Percentiles rank a stretch among this genome's conserved stretches.
phyloP scores from a whole-genome alignment of 2,797 vertebrate species.

The Hydrocynus forskahlii region DNA sequence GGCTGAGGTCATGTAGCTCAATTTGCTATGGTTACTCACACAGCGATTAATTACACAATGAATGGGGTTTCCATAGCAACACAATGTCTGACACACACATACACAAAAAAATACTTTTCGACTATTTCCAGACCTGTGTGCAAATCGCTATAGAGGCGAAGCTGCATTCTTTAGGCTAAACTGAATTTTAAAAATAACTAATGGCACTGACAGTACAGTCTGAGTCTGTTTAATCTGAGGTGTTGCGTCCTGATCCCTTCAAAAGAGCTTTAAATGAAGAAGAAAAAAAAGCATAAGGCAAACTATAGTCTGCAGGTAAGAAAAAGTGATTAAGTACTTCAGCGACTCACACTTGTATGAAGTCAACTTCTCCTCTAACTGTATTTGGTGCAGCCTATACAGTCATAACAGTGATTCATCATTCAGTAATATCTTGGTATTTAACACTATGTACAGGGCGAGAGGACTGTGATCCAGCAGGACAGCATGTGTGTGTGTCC shows the following conservation, averaged over 20 bases:
- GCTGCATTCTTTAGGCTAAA: not conserved
- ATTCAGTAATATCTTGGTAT: conserved; percentile 73
- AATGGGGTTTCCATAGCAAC: conserved; percentile 21
- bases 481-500: conserved; percentile 52
- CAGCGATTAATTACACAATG: not conserved
- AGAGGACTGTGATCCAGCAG: conserved; percentile 47
- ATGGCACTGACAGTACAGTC: not conserved
- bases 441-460: conserved; percentile 74
- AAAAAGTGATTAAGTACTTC: conserved; percentile 10
- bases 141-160: not conserved
- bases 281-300: not conserved
- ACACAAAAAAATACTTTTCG: not conserved
- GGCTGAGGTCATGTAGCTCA: conserved; percentile 2
- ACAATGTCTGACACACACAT: not conserved
- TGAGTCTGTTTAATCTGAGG: not conserved
- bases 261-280: conserved; percentile 1
- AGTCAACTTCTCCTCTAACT: conserved; percentile 26
- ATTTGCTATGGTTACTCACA: conserved; percentile 10
- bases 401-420: conserved; percentile 47
- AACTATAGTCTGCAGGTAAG: not conserved
- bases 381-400: conserved; percentile 39
- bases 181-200: not conserved
- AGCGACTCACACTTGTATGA: conserved; percentile 24
- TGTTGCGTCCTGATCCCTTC: not conserved
- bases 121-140: conserved; percentile 1